Evolutionary conservation across 1,140 invertebrate genomes (phyloP), one percentile per base, ranked within the genome.

Genomic region (Eufriesea mexicana): DNA sequence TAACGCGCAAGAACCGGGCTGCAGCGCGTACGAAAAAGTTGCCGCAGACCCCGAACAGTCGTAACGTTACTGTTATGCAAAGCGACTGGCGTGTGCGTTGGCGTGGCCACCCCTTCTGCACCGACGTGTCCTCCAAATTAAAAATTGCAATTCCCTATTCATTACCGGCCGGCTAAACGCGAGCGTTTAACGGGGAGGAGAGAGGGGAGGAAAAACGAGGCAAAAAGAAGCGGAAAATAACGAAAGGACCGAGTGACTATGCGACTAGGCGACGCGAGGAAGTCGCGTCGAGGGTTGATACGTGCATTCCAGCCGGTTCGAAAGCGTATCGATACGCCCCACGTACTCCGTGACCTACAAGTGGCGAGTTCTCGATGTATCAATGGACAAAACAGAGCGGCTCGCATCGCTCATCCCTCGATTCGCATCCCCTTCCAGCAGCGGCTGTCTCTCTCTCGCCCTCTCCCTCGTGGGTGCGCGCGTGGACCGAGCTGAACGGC

Each of bases 91-190:
- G 68, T 35, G 25, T 35, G 49, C 64, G 16, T 23, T 25, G 10
- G 54, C 18, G 47, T 1, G 42, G 14, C n/a, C 4, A 25, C 42
- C 28, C 12, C 61, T 2, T 23, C 62, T 6, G 45, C 35, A n/a
- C 23, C 47, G 12, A 28, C 28, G 45, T n/a, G 72, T 67, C 51
- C 45, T n/a, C 72, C 79, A 82, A 82, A 82, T 82, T 76, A 82
- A 82, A 80, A 81, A 81, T 81, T 81, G 72, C 79, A 81, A 68
- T 68, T 76, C 62, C 79, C 79, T 76, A 75, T 82, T 82, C 79
- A 54, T 82, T 82, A 82, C 16, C 62, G 18, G 23, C 45, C 45
- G 79, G 18, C 28, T 35, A 76, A 68, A 82, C 25, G 72, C 45
- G 20, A 16, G 51, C 51, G 59, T 82, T 82, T 76, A 82, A 66